Percentiles rank a stretch among this genome's conserved stretches.
phyloP scores from a whole-genome alignment of 2,888 invertebrate species.

The Epirrhoe tristata region DNA sequence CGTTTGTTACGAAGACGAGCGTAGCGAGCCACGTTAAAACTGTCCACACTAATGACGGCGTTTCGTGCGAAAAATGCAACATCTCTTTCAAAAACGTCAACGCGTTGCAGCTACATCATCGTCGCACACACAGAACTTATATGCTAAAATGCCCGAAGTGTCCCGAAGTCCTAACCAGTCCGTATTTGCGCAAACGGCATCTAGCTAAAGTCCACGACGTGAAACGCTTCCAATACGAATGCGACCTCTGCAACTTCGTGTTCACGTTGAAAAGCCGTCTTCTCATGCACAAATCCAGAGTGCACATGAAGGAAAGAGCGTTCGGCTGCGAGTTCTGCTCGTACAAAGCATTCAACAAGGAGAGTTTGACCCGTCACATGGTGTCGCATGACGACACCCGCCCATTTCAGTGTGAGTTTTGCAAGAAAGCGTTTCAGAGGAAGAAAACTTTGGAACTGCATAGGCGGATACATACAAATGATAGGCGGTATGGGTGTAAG shows the following conservation, averaged over 20 bases:
- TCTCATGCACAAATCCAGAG: constrained; percentile 62
- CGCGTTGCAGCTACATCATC: constrained; percentile 50
- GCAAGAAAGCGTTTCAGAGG: constrained; percentile 85
- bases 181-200: constrained; percentile 67
- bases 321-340: constrained; percentile 70
- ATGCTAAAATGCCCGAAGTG: constrained; percentile 67
- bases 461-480: constrained; percentile 83
- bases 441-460: constrained; percentile 84
- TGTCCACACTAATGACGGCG: constrained; percentile 52
- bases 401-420: constrained; percentile 83
- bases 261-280: constrained; percentile 64
- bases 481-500: constrained; percentile 75
- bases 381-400: constrained; percentile 84
- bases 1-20: constrained; percentile 61
- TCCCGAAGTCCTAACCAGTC: constrained; percentile 59
- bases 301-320: constrained; percentile 68
- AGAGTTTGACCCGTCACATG: constrained; percentile 81
- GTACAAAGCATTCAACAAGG: constrained; percentile 70
- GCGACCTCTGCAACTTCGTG: constrained; percentile 64
- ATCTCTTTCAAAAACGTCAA: constrained; percentile 52
- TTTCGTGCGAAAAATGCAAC: constrained; percentile 53
- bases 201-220: constrained; percentile 68
- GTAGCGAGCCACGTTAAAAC: constrained; percentile 63
- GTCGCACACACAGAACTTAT: constrained; percentile 40
- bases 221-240: constrained; percentile 63